These are phyloP conservation scores for Pituophis catenifer DNA, from an alignment of 2,113 vertebrate genomes.

Conservation along the genomic window DNA sequence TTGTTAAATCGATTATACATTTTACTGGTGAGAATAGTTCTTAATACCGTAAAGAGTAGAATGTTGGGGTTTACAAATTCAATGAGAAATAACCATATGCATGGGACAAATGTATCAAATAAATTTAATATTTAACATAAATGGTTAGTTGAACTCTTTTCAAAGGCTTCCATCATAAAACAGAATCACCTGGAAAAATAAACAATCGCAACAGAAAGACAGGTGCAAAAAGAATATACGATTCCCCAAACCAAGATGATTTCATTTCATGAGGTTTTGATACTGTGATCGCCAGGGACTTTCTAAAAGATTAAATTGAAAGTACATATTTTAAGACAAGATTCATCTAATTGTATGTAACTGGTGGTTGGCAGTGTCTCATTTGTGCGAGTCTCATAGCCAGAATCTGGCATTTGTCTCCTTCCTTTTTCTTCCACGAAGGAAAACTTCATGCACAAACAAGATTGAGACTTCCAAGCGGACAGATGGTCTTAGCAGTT, in stretches of 20 bases:
- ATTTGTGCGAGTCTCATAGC: background rate
- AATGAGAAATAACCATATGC: background rate
- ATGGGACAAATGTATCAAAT: background rate
- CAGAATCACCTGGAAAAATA: background rate
- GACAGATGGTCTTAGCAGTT: background rate
- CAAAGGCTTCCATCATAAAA: background rate
- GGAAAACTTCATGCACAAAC: background rate
- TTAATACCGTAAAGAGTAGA: background rate
- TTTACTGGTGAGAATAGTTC: background rate
- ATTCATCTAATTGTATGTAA: background rate
- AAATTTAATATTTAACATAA: background rate
- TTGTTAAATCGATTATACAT: background rate
- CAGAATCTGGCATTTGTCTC: background rate
- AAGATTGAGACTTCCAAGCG: background rate
- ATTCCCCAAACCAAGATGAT: background rate
- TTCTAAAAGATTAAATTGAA: background rate
- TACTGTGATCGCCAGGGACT: background rate
- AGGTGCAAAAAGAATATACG: background rate
- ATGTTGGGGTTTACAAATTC: background rate
- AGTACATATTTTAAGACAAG: background rate
- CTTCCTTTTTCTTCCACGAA: background rate
- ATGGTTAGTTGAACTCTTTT: background rate
- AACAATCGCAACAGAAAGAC: background rate
- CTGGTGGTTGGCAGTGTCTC: background rate
- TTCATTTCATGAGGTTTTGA: background rate